phyloP scores from a whole-genome alignment of 2,113 vertebrate genomes.

The Motacilla tschutschensis region DNA sequence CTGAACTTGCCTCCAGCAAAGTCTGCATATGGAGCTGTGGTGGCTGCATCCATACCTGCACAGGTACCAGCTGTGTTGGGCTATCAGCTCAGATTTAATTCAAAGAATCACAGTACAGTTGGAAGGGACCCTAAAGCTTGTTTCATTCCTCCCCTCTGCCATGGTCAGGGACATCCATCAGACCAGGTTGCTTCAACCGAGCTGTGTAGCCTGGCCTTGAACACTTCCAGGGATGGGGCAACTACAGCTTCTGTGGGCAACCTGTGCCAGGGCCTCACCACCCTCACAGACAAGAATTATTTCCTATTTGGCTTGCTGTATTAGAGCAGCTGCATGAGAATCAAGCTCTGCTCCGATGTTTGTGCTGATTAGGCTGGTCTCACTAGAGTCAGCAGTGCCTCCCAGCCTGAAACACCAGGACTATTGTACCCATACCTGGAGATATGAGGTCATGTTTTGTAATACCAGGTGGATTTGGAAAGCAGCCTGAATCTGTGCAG shows the following conservation, averaged over 20 bases:
- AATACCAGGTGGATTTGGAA: not conserved
- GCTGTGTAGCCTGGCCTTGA: not conserved
- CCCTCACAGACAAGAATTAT: not conserved
- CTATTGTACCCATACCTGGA: not conserved
- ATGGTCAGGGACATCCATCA: not conserved
- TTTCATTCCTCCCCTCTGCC: not conserved
- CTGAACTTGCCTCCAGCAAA: not conserved
- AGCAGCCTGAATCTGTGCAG: not conserved
- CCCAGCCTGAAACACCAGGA: not conserved
- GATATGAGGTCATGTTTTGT: not conserved
- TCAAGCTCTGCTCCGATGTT: not conserved
- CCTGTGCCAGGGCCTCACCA: not conserved
- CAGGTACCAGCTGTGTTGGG: not conserved
- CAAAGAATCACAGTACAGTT: not conserved
- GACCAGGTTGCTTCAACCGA: not conserved
- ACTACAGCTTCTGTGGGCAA: not conserved
- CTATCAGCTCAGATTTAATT: not conserved
- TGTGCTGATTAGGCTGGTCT: not conserved
- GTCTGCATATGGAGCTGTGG: not conserved
- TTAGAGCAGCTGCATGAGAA: not conserved
- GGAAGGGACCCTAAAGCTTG: not conserved
- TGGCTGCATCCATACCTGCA: not conserved
- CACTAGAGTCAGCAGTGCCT: not conserved
- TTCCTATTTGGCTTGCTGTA: not conserved
- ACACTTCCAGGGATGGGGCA: not conserved